Evolutionary conservation across 2,113 vertebrate genomes (phyloP).

Genomic region (Apaloderma vittatum): DNA sequence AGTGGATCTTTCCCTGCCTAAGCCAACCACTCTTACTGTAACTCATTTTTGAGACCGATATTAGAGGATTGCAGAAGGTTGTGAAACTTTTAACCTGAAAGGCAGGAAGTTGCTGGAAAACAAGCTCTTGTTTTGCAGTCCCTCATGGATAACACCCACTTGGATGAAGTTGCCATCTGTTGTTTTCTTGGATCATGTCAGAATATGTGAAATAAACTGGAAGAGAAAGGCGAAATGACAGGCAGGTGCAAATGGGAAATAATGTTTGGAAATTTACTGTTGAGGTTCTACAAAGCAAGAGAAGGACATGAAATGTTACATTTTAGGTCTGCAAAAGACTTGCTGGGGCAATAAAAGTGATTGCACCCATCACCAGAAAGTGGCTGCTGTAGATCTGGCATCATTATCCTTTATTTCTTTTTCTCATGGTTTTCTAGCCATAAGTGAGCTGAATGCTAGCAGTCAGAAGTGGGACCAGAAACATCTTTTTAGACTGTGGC

Average conservation of each 20-base stretch:
- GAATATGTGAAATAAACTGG: slow-evolving; percentile 46
- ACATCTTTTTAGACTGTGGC: background rate
- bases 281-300: background rate
- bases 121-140: slow-evolving; percentile 32
- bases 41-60: background rate
- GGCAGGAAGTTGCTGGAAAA: slow-evolving; percentile 47
- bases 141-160: slow-evolving; percentile 48
- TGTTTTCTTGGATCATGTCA: slow-evolving; percentile 56
- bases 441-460: background rate
- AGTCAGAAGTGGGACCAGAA: background rate
- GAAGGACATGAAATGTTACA: background rate
- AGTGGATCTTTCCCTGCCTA: background rate
- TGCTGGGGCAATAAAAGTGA: background rate
- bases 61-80: background rate
- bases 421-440: background rate
- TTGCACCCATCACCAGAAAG: background rate
- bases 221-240: slow-evolving; percentile 10
- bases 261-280: background rate
- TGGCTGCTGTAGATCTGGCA: background rate
- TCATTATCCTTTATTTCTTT: background rate
- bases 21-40: background rate
- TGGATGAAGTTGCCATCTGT: slow-evolving; percentile 66
- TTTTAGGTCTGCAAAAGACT: background rate
- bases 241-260: background rate
- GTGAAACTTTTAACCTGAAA: slow-evolving; percentile 53